A percentile compares a stretch with the other conserved stretches of the same genome.
Conservation (phyloP, 2,888 invertebrate species). For the Vandiemenella viatica region DNA sequence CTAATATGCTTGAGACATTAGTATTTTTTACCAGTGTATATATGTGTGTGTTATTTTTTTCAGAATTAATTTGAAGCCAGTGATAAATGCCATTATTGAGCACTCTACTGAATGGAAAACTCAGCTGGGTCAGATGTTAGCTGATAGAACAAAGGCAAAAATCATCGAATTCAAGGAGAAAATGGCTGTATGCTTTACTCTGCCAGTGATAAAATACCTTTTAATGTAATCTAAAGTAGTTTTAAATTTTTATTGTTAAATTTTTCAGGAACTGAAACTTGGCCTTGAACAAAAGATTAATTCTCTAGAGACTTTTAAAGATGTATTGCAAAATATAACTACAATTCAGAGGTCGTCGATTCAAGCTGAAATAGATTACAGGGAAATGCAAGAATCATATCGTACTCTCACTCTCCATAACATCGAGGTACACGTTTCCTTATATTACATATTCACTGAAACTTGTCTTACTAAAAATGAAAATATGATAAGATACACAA, state of each 20-base stretch:
- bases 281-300: constrained; percentile 43
- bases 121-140: constrained; percentile 51
- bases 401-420: constrained; percentile 54
- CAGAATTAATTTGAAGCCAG: constrained; percentile 43
- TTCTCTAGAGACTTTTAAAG: constrained; percentile 58
- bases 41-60: no score
- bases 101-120: constrained; percentile 71
- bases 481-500: no score
- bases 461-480: no score
- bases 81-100: constrained; percentile 50
- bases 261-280: constrained; percentile 35
- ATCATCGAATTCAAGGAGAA: constrained; percentile 53
- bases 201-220: constrained; percentile 13
- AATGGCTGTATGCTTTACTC: constrained; percentile 45
- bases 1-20: no score
- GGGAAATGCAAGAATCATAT: constrained; percentile 46
- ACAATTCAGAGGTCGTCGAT: constrained; percentile 59
- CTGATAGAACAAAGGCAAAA: constrained; percentile 45
- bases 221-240: background rate
- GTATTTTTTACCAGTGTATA: no score
- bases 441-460: background rate
- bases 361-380: constrained; percentile 59
- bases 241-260: constrained; percentile 11
- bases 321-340: constrained; percentile 69
- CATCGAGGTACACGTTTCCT: constrained; percentile 38